phyloP scores from a whole-genome alignment of 2,888 invertebrate species.

The Capitulum mitella region DNA sequence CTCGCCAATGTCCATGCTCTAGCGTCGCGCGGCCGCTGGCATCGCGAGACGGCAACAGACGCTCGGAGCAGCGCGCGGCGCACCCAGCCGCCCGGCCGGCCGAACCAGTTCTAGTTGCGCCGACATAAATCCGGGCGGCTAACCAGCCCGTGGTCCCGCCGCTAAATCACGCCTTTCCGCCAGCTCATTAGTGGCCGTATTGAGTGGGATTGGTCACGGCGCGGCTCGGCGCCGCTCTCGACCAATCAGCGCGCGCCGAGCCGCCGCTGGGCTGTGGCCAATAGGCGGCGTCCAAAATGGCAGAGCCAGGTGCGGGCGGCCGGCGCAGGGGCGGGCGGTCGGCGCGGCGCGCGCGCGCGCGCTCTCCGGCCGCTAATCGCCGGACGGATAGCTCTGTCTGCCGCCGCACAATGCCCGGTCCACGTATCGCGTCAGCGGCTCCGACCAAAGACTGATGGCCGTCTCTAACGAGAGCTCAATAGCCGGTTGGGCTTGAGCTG shows the following conservation, averaged over 20 bases:
- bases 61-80: neutral
- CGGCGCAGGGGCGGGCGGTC: neutral
- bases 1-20: conserved; percentile 21
- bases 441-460: neutral
- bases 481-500: neutral
- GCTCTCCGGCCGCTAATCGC: neutral
- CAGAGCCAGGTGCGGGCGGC: neutral
- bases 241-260: conserved; percentile 5
- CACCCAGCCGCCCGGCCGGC: neutral
- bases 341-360: neutral
- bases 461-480: conserved; percentile 7
- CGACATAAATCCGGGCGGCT: neutral
- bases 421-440: neutral
- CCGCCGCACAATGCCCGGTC: neutral
- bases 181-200: conserved; percentile 23
- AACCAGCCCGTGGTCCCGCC: neutral
- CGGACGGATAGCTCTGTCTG: neutral
- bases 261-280: neutral
- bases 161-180: conserved; percentile 26
- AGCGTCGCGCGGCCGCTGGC: neutral
- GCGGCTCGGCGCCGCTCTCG: neutral
- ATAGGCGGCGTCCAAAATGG: conserved; percentile 7
- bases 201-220: conserved; percentile 25
- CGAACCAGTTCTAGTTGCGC: conserved; percentile 1
- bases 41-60: neutral